A percentile compares a stretch with the other conserved stretches of the same genome.
Evolutionary conservation across 2,888 invertebrate genomes (phyloP).

Genomic region (Synergus laeviventris): DNA sequence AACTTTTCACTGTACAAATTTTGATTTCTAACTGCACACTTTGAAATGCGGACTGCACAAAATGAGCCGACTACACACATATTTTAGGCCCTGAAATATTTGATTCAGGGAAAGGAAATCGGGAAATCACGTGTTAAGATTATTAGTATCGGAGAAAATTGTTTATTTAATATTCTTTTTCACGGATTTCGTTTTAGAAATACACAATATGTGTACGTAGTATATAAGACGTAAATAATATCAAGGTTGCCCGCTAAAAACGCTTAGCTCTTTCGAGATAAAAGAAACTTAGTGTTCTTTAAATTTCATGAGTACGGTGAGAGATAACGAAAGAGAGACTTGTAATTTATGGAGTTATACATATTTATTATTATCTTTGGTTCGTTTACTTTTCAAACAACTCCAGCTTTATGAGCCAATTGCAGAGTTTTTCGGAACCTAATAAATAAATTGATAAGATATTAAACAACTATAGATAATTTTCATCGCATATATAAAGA

Average conservation of each 20-base stretch:
- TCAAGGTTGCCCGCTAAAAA: not conserved
- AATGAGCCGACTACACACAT: too few relatives aligned
- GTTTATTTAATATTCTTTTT: too few relatives aligned
- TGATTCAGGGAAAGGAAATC: too few relatives aligned
- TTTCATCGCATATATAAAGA: not conserved
- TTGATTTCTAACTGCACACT: too few relatives aligned
- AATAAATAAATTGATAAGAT: not conserved
- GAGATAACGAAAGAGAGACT: not conserved
- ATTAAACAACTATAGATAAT: not conserved
- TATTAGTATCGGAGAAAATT: too few relatives aligned
- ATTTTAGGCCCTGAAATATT: too few relatives aligned
- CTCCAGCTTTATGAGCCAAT: not conserved
- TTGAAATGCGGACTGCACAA: too few relatives aligned
- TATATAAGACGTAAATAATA: not conserved
- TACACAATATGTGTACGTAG: not conserved
- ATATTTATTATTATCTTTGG: too few relatives aligned
- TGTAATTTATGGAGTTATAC: too few relatives aligned
- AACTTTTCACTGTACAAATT: too few relatives aligned
- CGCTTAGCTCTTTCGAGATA: not conserved
- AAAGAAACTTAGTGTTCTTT: not conserved
- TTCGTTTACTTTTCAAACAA: too few relatives aligned
- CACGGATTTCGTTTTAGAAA: not conserved
- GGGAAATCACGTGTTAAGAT: too few relatives aligned
- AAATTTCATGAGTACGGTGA: not conserved
- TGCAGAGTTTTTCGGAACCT: not conserved